Percentiles rank a stretch among this genome's conserved stretches.
Evolutionary conservation across 2,888 invertebrate genomes (phyloP).

Genomic region (Drosophila robusta): DNA sequence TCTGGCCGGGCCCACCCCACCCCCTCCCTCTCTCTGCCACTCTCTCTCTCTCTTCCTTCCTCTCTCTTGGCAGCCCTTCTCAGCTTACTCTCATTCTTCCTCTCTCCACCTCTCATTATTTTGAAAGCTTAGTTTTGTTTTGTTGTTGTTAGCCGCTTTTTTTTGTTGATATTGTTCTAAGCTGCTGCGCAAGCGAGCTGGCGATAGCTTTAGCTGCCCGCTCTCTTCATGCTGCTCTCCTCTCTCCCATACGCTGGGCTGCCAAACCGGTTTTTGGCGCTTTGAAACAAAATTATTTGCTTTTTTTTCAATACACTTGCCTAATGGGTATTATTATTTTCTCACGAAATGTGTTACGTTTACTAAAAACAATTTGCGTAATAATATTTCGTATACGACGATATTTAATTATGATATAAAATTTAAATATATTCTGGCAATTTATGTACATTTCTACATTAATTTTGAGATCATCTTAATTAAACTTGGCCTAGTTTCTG

Average conservation of each 20-base stretch:
- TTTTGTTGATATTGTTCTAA: conserved; percentile 67
- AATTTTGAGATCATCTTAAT: too few relatives aligned
- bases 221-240: neutral
- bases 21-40: neutral
- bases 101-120: conserved; percentile 15
- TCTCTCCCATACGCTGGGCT: conserved; percentile 10
- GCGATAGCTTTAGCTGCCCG: conserved; percentile 19
- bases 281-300: conserved; percentile 5
- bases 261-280: conserved; percentile 48
- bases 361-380: too few relatives aligned
- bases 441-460: too few relatives aligned
- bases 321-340: neutral
- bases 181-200: conserved; percentile 50
- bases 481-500: too few relatives aligned
- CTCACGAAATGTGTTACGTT: neutral
- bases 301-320: conserved; percentile 5
- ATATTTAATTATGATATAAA: too few relatives aligned
- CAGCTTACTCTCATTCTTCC: neutral
- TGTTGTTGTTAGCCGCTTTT: conserved; percentile 37
- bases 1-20: neutral
- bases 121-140: conserved; percentile 62
- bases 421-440: too few relatives aligned
- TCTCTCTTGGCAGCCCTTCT: neutral
- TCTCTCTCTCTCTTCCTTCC: neutral
- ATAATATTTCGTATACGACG: too few relatives aligned